A percentile compares a stretch with the other conserved stretches of the same genome.
These are phyloP conservation scores for Drosophila dunni DNA, from an alignment of 1,140 invertebrate genomes.

Conservation along the genomic window DNA sequence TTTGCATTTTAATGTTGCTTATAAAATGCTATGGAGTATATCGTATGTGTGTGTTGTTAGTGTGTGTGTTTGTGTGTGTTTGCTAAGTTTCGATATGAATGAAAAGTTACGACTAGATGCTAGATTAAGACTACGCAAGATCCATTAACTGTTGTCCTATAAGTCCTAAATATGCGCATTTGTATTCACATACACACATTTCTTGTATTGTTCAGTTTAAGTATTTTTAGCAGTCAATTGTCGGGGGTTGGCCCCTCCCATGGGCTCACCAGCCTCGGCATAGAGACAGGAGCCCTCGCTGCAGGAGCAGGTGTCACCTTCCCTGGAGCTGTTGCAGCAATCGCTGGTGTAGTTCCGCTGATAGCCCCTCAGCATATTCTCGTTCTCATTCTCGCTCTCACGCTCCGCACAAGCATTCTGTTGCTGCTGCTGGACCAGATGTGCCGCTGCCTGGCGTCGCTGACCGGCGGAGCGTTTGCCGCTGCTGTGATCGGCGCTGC, in stretches of 20 bases:
- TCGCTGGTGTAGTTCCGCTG: constrained; percentile 73
- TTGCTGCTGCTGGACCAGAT: constrained; percentile 31
- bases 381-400: constrained; percentile 62
- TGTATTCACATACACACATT: not conserved
- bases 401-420: constrained; percentile 60
- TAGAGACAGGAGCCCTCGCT: constrained; percentile 84
- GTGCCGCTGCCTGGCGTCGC: constrained; percentile 7
- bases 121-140: constrained; percentile 63
- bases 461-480: constrained; percentile 43
- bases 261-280: constrained; percentile 78
- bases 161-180: not conserved
- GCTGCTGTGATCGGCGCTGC: constrained; percentile 67
- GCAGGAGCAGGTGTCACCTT: constrained; percentile 84
- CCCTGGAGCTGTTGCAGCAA: constrained; percentile 82
- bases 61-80: constrained; percentile 4
- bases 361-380: constrained; percentile 72
- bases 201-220: constrained; percentile 45
- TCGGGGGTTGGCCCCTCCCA: constrained; percentile 40
- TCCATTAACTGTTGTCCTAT: constrained; percentile 19
- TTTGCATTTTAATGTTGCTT: constrained; percentile 8
- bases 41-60: constrained; percentile 2
- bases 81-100: constrained; percentile 72
- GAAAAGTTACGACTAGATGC: constrained; percentile 74
- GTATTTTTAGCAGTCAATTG: constrained; percentile 69
- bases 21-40: constrained; percentile 38